Evolutionary conservation across 1,140 invertebrate genomes (phyloP).

Genomic region (Pseudomyrmex pallidus): DNA sequence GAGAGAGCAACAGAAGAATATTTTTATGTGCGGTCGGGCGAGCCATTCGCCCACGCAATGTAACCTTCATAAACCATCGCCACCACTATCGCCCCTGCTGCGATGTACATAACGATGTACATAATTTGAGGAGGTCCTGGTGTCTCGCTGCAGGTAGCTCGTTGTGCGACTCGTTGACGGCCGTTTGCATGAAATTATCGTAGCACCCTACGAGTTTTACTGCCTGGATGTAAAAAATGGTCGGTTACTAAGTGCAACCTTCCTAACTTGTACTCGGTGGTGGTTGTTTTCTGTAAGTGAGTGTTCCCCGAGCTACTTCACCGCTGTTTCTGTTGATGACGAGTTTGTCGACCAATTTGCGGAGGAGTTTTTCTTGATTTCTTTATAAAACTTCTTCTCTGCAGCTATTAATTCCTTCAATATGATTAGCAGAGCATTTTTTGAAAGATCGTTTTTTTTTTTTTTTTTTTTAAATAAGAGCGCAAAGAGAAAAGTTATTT

Average conservation of each 20-base stretch:
- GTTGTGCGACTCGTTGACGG: constrained; percentile 43
- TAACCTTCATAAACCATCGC: constrained; percentile 44
- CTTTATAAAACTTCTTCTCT: background rate
- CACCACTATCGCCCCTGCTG: background rate
- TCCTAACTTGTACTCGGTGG: constrained; percentile 37
- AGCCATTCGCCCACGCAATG: background rate
- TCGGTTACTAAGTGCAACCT: constrained; percentile 32
- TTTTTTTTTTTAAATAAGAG: no score
- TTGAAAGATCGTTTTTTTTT: no score
- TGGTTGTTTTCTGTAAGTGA: constrained; percentile 22
- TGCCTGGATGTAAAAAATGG: constrained; percentile 39
- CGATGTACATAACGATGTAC: constrained; percentile 34
- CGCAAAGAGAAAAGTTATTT: no score
- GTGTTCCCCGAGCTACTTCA: background rate
- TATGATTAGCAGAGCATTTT: background rate
- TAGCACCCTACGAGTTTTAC: constrained; percentile 40
- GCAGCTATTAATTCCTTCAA: background rate
- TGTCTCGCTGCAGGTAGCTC: constrained; percentile 44
- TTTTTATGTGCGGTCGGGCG: constrained; percentile 16
- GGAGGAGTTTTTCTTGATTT: constrained; percentile 18
- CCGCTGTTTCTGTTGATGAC: constrained; percentile 30
- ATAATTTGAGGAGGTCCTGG: constrained; percentile 32
- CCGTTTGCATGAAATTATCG: constrained; percentile 61
- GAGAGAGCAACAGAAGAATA: background rate
- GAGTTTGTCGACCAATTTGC: constrained; percentile 39